Percentiles rank a stretch among this genome's conserved stretches.
These are phyloP conservation scores for Charaxes varanes DNA, from an alignment of 1,140 invertebrate genomes.

Conservation along the genomic window DNA sequence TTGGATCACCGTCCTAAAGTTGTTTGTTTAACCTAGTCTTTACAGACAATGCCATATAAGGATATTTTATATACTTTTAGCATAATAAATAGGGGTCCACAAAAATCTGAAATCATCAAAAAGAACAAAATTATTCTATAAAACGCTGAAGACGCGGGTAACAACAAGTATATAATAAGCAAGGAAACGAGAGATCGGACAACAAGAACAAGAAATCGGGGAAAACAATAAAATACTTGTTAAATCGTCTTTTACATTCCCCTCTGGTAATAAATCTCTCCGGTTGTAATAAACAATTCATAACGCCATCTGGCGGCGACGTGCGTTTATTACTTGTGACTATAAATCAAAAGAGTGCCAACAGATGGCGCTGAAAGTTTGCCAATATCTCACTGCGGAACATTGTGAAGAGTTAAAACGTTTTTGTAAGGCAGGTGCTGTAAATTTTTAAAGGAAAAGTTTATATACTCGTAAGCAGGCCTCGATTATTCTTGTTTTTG, in stretches of 20 bases:
- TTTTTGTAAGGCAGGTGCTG: neutral
- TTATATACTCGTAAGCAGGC: too few relatives aligned
- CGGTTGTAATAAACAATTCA: slow-evolving; percentile 57
- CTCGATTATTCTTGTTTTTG: too few relatives aligned
- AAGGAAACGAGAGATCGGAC: neutral
- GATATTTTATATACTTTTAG: too few relatives aligned
- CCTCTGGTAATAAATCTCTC: slow-evolving; percentile 42
- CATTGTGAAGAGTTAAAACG: slow-evolving; percentile 40
- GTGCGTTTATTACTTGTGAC: slow-evolving; percentile 40
- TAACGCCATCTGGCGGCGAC: slow-evolving; percentile 53
- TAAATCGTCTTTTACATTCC: slow-evolving; percentile 3
- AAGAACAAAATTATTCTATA: too few relatives aligned
- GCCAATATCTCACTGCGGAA: slow-evolving; percentile 43
- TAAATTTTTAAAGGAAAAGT: neutral
- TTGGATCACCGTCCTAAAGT: too few relatives aligned
- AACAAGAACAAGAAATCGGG: neutral
- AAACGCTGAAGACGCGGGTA: too few relatives aligned
- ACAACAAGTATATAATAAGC: too few relatives aligned
- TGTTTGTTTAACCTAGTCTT: too few relatives aligned
- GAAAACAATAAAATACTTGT: neutral
- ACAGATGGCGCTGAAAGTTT: slow-evolving; percentile 59
- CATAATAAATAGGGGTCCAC: too few relatives aligned
- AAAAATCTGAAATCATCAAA: too few relatives aligned
- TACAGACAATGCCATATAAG: too few relatives aligned
- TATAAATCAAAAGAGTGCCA: slow-evolving; percentile 51